These are phyloP conservation scores for Drosophila pachea DNA, from an alignment of 1,140 invertebrate species.

Conservation along the genomic window DNA sequence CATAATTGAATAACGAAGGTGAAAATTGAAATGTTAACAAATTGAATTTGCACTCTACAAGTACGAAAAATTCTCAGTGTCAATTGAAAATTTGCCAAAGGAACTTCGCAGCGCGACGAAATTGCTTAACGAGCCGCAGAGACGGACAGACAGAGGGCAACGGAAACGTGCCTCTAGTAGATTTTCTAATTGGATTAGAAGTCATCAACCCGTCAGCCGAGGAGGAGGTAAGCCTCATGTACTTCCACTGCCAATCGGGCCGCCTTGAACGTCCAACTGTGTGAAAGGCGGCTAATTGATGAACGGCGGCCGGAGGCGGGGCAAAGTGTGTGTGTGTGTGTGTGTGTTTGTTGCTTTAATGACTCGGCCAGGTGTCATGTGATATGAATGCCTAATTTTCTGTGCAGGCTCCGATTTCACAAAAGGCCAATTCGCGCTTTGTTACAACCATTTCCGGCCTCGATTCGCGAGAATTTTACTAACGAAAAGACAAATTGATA, in stretches of 20 bases:
- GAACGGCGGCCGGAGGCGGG: conserved; percentile 17
- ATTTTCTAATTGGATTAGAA: conserved; percentile 74
- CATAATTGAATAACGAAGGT: conserved; percentile 76
- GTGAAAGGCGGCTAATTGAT: conserved; percentile 34
- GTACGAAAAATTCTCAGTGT: conserved; percentile 7
- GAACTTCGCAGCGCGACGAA: conserved; percentile 30
- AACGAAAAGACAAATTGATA: too few species aligned
- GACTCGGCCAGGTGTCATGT: conserved; percentile 59
- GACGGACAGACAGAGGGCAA: conserved; percentile 9
- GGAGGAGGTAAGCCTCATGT: conserved; percentile 51
- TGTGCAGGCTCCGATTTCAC: conserved; percentile 11
- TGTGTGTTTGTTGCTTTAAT: conserved; percentile 29
- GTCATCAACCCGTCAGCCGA: conserved; percentile 52
- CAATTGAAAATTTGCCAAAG: conserved; percentile 36
- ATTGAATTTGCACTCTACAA: conserved; percentile 64
- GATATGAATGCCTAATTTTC: conserved; percentile 66
- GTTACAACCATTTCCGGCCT: not conserved
- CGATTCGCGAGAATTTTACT: conserved; percentile 13
- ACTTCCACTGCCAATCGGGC: conserved; percentile 49
- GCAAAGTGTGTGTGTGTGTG: not conserved
- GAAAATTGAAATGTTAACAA: conserved; percentile 76
- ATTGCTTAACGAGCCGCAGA: conserved; percentile 62
- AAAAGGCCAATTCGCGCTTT: conserved; percentile 13
- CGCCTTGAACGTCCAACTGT: conserved; percentile 30
- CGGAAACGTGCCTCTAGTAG: conserved; percentile 52